These are phyloP conservation scores for Perdita meconis DNA, from an alignment of 2,888 invertebrate genomes.

Conservation along the genomic window DNA sequence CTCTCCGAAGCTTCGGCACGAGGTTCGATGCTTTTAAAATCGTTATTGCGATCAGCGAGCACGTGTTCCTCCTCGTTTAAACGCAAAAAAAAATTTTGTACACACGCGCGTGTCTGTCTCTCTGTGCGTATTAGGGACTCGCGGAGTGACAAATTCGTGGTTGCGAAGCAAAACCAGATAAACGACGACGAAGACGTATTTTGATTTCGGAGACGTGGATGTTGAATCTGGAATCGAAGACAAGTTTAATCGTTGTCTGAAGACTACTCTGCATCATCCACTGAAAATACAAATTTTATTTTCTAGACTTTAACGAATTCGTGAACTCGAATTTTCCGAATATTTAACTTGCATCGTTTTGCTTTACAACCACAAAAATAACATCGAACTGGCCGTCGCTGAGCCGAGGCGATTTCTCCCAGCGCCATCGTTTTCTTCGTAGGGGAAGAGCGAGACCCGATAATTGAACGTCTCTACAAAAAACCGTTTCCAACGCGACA, in stretches of 20 bases:
- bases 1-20: neutral
- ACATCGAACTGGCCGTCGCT: conserved; percentile 5
- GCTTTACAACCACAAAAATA: no score
- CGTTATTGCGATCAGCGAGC: conserved; percentile 25
- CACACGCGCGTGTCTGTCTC: conserved; percentile 35
- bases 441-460: neutral
- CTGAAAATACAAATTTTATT: no score
- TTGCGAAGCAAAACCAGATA: no score
- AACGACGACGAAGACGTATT: no score
- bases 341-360: no score
- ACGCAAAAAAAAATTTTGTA: conserved; percentile 21
- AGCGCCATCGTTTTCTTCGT: neutral
- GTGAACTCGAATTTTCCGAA: no score
- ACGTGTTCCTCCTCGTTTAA: conserved; percentile 16
- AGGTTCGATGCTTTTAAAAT: conserved; percentile 10
- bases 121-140: conserved; percentile 16
- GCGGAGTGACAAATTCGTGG: conserved; percentile 43
- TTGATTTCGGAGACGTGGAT: no score
- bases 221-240: no score
- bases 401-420: neutral
- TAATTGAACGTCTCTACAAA: neutral
- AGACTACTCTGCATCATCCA: no score
- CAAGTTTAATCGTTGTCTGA: no score
- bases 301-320: no score
- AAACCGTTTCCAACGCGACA: neutral